A percentile compares a stretch with the other conserved stretches of the same genome.
phyloP scores from a whole-genome alignment of 2,113 vertebrate genomes.

The Ceyx margarethae region DNA sequence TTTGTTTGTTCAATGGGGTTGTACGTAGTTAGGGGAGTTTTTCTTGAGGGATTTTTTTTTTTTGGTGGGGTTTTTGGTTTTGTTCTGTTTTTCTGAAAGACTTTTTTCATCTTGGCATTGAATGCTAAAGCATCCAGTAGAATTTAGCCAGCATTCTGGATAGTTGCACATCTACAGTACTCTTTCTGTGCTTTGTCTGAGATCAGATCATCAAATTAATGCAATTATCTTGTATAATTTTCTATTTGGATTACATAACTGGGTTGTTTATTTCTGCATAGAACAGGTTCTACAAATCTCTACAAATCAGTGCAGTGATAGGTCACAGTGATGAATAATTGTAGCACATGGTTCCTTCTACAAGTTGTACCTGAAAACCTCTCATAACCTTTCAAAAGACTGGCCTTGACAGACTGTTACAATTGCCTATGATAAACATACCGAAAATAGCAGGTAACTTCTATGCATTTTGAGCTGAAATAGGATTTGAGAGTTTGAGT shows the following conservation, averaged over 20 bases:
- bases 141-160: neutral
- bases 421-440: neutral
- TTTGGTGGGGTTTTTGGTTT: neutral
- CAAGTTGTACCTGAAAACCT: neutral
- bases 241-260: neutral
- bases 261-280: neutral
- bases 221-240: neutral
- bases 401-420: neutral
- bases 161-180: neutral
- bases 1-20: neutral
- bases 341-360: neutral
- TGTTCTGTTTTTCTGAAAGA: neutral
- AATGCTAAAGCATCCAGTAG: neutral
- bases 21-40: neutral
- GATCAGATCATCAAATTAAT: neutral
- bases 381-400: neutral
- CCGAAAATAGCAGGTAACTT: slow-evolving; percentile 27
- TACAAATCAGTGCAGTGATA: neutral
- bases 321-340: neutral
- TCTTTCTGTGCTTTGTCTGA: neutral
- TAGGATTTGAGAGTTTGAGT: neutral
- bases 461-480: neutral
- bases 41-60: neutral
- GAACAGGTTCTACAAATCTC: neutral
- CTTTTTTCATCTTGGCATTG: neutral